A percentile compares a stretch with the other conserved stretches of the same genome.
Conservation (phyloP, 92 coral and sea anemone genomes). For the Pocillopora meandrina region DNA sequence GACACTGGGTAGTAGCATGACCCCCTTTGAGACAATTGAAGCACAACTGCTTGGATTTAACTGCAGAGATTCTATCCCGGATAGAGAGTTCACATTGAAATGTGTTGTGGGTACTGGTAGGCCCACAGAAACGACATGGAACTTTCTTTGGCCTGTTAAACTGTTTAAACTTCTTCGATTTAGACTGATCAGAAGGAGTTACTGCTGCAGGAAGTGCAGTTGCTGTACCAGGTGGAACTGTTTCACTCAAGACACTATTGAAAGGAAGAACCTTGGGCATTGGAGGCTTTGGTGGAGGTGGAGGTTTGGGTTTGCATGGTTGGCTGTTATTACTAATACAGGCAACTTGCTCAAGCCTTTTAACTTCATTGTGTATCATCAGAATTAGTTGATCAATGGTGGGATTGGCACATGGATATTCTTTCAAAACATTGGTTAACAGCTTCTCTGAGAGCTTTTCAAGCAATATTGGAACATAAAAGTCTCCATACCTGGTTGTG, state of each 20-base stretch:
- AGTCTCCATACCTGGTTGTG: conserved; percentile 54
- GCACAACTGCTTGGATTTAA: conserved; percentile 47
- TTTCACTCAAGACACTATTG: background rate
- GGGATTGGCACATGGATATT: conserved; percentile 40
- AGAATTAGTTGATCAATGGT: conserved; percentile 28
- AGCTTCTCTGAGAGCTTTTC: conserved; percentile 52
- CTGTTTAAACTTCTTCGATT: conserved; percentile 40
- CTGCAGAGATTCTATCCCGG: conserved; percentile 47
- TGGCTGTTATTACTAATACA: conserved; percentile 26
- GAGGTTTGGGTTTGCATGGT: conserved; percentile 1
- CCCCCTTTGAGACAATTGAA: conserved; percentile 42
- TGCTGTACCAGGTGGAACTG: conserved; percentile 37
- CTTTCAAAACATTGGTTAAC: conserved; percentile 43
- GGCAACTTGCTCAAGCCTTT: conserved; percentile 52
- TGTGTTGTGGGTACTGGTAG: conserved; percentile 27
- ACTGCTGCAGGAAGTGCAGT: conserved; percentile 30
- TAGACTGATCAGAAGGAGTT: conserved; percentile 24
- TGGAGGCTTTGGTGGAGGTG: conserved; percentile 15
- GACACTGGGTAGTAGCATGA: conserved; percentile 40
- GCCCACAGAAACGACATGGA: conserved; percentile 48
- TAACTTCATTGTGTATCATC: conserved; percentile 49
- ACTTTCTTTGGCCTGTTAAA: conserved; percentile 49
- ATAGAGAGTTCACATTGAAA: conserved; percentile 51
- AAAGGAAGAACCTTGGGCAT: conserved; percentile 1
- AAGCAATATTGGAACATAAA: conserved; percentile 46